Conservation (phyloP, 2,797 vertebrate species). For the Acipenser transmontanus region DNA sequence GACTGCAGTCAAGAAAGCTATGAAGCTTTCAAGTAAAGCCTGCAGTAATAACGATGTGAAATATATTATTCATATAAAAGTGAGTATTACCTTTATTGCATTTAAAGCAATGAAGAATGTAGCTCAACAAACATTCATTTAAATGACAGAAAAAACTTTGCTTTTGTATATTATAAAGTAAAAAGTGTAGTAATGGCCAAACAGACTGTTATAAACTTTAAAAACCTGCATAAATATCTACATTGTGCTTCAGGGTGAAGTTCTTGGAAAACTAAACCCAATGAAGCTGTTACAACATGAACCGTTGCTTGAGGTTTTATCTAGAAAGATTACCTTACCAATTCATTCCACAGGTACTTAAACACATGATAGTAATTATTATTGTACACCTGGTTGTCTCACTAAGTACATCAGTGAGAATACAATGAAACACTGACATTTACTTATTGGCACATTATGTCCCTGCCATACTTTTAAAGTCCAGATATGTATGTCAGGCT, state of each 20-base stretch:
- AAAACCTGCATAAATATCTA: conserved; percentile 99
- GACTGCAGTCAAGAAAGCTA: conserved; percentile 99
- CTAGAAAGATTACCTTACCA: conserved; percentile 92
- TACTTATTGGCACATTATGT: conserved; percentile 80
- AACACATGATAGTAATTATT: conserved; percentile 94
- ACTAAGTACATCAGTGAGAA: conserved; percentile 90
- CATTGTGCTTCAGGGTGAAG: conserved; percentile 99
- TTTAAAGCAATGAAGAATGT: conserved; percentile 99
- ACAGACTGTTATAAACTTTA: conserved; percentile 99
- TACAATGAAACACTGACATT: conserved; percentile 70
- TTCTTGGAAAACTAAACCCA: conserved; percentile 92
- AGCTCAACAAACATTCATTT: conserved; percentile 99
- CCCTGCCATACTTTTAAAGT: conserved; percentile 80
- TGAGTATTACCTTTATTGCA: conserved; percentile 99
- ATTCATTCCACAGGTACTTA: conserved; percentile 97
- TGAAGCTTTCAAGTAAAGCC: conserved; percentile 95
- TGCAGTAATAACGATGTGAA: conserved; percentile 99
- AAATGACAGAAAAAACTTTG: conserved; percentile 97
- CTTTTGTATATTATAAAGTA: conserved; percentile 99
- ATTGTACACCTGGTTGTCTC: conserved; percentile 97
- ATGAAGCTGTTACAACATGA: conserved; percentile 96
- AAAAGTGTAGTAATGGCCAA: conserved; percentile 99
- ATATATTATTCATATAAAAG: conserved; percentile 99
- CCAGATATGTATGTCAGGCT: conserved; percentile 84
- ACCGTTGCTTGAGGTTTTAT: conserved; percentile 92